Evolutionary conservation across 2,797 vertebrate genomes (phyloP), one percentile per base, ranked within the genome.

Genomic region (Numenius phaeopus): DNA sequence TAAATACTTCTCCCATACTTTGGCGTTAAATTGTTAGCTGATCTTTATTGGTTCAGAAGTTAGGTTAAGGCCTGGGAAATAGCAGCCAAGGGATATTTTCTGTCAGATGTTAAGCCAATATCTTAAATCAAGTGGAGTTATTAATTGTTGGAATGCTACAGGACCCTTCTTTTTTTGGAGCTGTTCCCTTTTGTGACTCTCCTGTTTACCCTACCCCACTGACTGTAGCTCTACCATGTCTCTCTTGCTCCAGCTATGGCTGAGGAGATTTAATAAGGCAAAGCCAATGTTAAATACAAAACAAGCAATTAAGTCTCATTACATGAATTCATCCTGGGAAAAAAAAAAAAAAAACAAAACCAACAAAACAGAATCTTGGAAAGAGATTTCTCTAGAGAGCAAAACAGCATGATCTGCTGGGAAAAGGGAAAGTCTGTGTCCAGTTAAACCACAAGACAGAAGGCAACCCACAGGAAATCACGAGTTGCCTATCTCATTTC

Each of bases 301-400:
- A 13, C 26, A 79, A 24, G 37, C 50, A 83, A 24, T 73, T 89
- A 92, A 79, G 12, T 76, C 42, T 62, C 32, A 66, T 78, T 61
- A 75, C 24, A 57, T 72, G 50, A 42, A 64, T 72, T 87, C 22
- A 40, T 72, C 77, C 20, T 11, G 49, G 12, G 37, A 15, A 3
- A 14, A 10, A 21, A n/a, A 37, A 58, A 80, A 29, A 17, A 37
- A 37, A 37, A 37, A 37, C 34, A 37, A 37, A 37, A 37, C 34
- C 34, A 37, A 37, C 34, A 37, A 37, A 18, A 27, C 40, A 65
- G 50, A 65, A 49, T 76, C 55, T 42, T 62, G 59, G 46, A 91
- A 91, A 65, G 15, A 34, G 24, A 52, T 58, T 87, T 87, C 82
- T 94, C 59, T 83, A 42, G 79, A 79, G 78, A 72, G 23, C 27